These are phyloP conservation scores for Coluber constrictor DNA, from an alignment of 2,797 vertebrate species.

Conservation along the genomic window DNA sequence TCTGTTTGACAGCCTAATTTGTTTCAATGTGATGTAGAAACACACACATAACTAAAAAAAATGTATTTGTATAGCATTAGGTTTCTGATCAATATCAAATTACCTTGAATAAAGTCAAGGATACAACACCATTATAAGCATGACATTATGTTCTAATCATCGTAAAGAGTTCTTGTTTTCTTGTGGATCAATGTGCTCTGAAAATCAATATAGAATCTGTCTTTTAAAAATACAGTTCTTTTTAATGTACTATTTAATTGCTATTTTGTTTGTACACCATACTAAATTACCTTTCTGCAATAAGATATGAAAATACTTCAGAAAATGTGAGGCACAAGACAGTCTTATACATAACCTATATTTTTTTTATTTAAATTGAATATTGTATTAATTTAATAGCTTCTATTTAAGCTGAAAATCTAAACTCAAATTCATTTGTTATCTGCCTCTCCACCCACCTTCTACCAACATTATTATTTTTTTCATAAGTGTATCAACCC, in stretches of 20 bases:
- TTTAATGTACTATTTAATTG: slow-evolving; percentile 34
- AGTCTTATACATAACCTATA: too few species aligned
- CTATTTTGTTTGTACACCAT: background rate
- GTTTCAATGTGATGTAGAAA: slow-evolving; percentile 37
- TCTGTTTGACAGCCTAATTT: slow-evolving; percentile 35
- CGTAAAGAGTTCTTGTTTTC: slow-evolving; percentile 43
- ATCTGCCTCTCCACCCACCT: background rate
- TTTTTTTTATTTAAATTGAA: background rate
- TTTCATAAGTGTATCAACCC: background rate
- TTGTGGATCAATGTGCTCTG: slow-evolving; percentile 34
- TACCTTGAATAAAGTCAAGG: slow-evolving; percentile 52
- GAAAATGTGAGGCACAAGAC: background rate
- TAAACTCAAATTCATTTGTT: background rate
- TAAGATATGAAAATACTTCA: background rate
- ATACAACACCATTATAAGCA: slow-evolving; percentile 29
- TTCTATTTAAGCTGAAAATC: background rate
- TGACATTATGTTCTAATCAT: slow-evolving; percentile 41
- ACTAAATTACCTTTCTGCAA: background rate
- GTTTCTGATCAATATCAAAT: slow-evolving; percentile 60
- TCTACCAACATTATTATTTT: background rate
- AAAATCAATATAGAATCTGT: slow-evolving; percentile 21
- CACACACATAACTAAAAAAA: slow-evolving; percentile 37
- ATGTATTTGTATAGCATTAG: slow-evolving; percentile 30
- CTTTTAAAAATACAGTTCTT: slow-evolving; percentile 29
- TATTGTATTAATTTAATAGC: background rate